Conservation (phyloP, 2,888 invertebrate species). For the Synergus gifuensis region DNA sequence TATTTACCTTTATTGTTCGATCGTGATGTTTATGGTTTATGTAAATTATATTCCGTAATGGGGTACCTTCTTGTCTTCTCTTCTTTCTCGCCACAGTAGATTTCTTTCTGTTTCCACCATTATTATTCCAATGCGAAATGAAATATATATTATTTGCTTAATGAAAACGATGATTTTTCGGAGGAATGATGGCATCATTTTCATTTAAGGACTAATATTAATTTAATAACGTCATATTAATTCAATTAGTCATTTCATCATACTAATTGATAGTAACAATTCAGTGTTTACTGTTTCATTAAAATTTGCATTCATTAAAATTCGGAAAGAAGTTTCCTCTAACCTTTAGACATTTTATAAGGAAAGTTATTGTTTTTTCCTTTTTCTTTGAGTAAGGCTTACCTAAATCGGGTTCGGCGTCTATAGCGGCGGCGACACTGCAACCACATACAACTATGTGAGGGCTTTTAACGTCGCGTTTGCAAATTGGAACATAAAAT, state of each 20-base stretch:
- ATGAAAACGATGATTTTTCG: neutral
- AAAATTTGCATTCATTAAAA: neutral
- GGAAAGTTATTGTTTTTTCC: neutral
- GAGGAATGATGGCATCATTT: neutral
- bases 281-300: conserved; percentile 17
- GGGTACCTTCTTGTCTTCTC: conserved; percentile 50
- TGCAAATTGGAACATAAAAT: conserved; percentile 77
- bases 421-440: conserved; percentile 42
- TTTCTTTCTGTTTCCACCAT: conserved; percentile 38
- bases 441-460: conserved; percentile 48
- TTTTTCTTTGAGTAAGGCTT: neutral
- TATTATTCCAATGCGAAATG: conserved; percentile 16
- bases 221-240: neutral
- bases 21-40: conserved; percentile 67
- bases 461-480: conserved; percentile 66
- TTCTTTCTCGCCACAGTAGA: conserved; percentile 19
- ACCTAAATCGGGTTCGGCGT: conserved; percentile 52
- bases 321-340: neutral
- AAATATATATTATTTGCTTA: neutral
- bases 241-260: neutral
- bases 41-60: conserved; percentile 64
- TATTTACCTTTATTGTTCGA: conserved; percentile 68
- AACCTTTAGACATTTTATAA: neutral
- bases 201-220: neutral
- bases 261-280: neutral